These are phyloP conservation scores for Pterobdella sp. DNA, from an alignment of 2,888 invertebrate genomes.

Conservation along the genomic window DNA sequence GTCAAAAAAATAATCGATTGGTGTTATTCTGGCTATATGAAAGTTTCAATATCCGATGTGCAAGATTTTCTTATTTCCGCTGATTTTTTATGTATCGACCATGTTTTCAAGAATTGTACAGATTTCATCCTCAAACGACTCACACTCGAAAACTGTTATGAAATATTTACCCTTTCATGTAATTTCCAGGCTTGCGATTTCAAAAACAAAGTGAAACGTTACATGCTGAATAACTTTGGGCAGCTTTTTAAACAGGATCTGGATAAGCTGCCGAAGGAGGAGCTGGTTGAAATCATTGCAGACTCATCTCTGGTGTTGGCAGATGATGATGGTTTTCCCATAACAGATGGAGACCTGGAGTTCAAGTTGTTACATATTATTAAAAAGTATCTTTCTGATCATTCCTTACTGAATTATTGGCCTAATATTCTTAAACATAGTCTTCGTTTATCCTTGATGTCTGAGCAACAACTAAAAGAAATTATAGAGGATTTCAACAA, in stretches of 20 bases:
- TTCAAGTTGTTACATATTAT: background rate
- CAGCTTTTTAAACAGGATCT: conserved; percentile 5
- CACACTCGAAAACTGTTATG: conserved; percentile 14
- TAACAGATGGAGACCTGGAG: background rate
- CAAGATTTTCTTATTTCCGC: conserved; percentile 11
- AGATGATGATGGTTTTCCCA: conserved; percentile 6
- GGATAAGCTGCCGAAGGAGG: background rate
- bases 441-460: background rate
- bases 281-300: background rate
- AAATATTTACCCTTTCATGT: background rate
- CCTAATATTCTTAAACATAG: background rate
- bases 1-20: conserved; percentile 18
- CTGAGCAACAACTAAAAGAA: background rate
- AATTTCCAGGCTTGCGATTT: background rate
- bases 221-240: conserved; percentile 4
- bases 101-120: conserved; percentile 10
- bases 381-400: background rate
- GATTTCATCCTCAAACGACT: conserved; percentile 12
- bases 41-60: background rate
- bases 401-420: conserved; percentile 1
- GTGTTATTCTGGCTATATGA: conserved; percentile 44
- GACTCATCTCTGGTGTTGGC: background rate
- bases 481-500: background rate
- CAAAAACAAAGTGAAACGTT: conserved; percentile 9
- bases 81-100: conserved; percentile 4